phyloP scores from a whole-genome alignment of 2,113 vertebrate species.

The Mus spicilegus region DNA sequence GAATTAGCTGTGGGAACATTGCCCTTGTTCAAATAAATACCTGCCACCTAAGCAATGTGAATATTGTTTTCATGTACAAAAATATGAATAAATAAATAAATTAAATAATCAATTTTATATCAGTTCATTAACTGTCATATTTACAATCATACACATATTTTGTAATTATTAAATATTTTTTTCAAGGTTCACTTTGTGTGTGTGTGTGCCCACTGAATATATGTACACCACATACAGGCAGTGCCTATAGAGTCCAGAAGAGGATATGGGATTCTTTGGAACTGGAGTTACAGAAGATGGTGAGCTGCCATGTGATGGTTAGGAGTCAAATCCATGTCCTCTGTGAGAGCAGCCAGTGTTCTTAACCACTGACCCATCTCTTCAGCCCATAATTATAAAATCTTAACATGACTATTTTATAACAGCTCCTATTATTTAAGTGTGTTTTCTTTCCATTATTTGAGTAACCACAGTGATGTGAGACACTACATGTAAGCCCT shows the following conservation, averaged over 20 bases:
- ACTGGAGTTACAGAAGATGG: not conserved
- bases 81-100: not conserved
- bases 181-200: not conserved
- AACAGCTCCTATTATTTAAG: not conserved
- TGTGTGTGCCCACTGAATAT: not conserved
- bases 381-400: not conserved
- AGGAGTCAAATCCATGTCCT: not conserved
- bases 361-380: not conserved
- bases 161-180: not conserved
- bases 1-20: not conserved
- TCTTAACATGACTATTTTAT: not conserved
- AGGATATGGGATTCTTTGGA: not conserved
- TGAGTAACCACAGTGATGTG: not conserved
- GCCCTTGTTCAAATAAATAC: not conserved
- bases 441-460: not conserved
- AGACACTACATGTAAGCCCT: not conserved
- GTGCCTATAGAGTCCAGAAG: not conserved
- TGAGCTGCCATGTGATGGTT: too few species aligned
- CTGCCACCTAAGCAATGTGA: not conserved
- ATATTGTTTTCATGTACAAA: not conserved
- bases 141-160: not conserved
- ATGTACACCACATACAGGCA: not conserved
- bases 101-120: not conserved
- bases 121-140: not conserved
- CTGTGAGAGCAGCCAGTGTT: too few species aligned